These are phyloP conservation scores for Rhinophrynus dorsalis DNA, from an alignment of 2,797 vertebrate genomes.

Conservation along the genomic window DNA sequence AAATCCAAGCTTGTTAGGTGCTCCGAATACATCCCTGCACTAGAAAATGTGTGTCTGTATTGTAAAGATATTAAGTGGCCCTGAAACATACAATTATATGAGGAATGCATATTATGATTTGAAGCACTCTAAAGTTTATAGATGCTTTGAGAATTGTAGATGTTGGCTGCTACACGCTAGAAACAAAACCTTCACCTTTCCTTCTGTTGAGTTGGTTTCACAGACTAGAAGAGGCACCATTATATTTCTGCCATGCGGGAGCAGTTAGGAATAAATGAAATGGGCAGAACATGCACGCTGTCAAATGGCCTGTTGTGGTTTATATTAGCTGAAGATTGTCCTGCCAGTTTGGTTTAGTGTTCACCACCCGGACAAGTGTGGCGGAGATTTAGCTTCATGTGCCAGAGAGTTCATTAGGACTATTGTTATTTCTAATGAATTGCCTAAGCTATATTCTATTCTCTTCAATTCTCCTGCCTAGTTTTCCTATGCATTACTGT, in stretches of 20 bases:
- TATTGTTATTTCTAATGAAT: constrained; percentile 46
- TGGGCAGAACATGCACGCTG: constrained; percentile 36
- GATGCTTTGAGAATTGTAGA: no score
- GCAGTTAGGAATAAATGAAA: constrained; percentile 44
- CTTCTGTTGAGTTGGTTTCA: no score
- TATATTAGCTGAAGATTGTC: constrained; percentile 42
- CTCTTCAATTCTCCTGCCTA: constrained; percentile 17
- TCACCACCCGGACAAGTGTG: constrained; percentile 6
- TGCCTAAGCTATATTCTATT: constrained; percentile 36
- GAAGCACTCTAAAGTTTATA: no score
- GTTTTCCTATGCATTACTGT: neutral
- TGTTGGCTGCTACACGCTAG: no score
- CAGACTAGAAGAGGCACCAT: no score
- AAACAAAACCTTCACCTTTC: no score
- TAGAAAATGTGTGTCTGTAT: no score
- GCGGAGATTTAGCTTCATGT: constrained; percentile 21
- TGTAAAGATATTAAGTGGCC: no score
- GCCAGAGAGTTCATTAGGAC: constrained; percentile 38
- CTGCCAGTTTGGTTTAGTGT: constrained; percentile 43
- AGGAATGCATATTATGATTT: no score
- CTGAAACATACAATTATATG: no score
- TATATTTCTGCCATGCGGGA: constrained; percentile 38
- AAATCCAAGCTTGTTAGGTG: no score
- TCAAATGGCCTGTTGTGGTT: constrained; percentile 46
- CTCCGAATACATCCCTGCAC: no score